Base-by-base conservation (phyloP, 2,113 vertebrate genomes). In the Serinus canaria region DNA sequence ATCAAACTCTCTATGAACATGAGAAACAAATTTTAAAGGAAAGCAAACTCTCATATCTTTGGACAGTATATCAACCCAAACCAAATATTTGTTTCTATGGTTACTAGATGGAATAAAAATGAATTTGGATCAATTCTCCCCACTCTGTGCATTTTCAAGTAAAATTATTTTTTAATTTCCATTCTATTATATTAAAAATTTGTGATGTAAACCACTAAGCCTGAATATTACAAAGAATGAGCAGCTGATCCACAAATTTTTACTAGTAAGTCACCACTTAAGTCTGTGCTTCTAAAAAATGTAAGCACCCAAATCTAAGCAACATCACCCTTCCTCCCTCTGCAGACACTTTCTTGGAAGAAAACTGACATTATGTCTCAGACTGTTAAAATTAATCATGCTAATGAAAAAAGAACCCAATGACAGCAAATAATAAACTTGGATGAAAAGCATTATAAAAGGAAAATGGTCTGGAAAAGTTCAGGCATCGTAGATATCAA, bases 121-220 rank as follows among this genome's bases (percentile, higher is more conserved):
- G 24, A 97, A 96, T 97, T 91, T 92, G 80, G 47, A 55, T 83
- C 95, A 97, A 97, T 90, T 96, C 56, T 97, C 56, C 77, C 50
- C 37, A 56, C 60, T 97, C 82, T 90, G 72, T 94, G 47, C 68
- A 94, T 55, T 93, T 87, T 79, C 95, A 95, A 94, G 70, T n/a
- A 91, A 97, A 97, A 94, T 72, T 81, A 80, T 60, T 60, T 91
- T 97, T 96, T 86, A 95, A 97, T 97, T 97, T 91, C 89, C 44
- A 79, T 92, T 87, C n/a, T 90, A 93, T 87, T 94, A 91, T 94
- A 94, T 95, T 97, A 96, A 8, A 96, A 97, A 94, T 76, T 93
- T 79, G 87, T 84, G 35, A 86, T 92, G 87, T 95, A 87, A 94
- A 96, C 25, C 31, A 83, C 46, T 94, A 62, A 93, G 55, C n/a